Evolutionary conservation across 2,113 vertebrate species (phyloP), one percentile per base, ranked within the genome.

Genomic region (Microtus richardsoni): DNA sequence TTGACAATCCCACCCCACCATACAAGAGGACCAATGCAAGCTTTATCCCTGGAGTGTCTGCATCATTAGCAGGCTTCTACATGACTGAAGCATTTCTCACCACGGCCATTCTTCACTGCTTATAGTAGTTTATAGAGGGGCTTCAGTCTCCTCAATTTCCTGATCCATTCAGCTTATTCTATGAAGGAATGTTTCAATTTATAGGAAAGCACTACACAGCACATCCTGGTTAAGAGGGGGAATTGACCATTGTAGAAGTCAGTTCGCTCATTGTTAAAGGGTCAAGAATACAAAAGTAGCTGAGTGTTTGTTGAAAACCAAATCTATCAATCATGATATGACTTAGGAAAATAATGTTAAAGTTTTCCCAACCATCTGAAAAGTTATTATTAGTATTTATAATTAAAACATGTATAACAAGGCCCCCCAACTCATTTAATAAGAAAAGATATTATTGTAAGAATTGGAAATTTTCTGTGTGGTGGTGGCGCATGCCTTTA

Each of bases 291-390:
- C 49, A 39, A 52, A 22, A 24, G 75, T 54, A n/a, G 9, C 30
- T 54, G 77, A 54, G 49, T 2, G 33, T 54, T 39, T 60, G 9
- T 44, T 70, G 8, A 82, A 88, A 94, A 9, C 2, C 22, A 96
- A 66, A 28, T 85, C 11, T 83, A 0, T 26, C 22, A 64, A 41
- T 33, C 30, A 47, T 19, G 36, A 47, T 28, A 33, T 92, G 2
- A 74, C 52, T 84, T 14, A 84, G 68, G 52, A 49, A 9, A 19
- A 22, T 21, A 78, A 54, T 62, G 80, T 70, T 95, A 86, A 94
- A 41, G n/a, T 19, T 52, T 78, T 17, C 8, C 17, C 17, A 10
- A 74, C 41, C 33, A 82, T 22, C 64, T 91, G 11, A 75, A 86
- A 73, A 16, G 7, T 58, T 64, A 64, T 13, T 54, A 21, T 52